phyloP scores from a whole-genome alignment of 2,888 invertebrate species.

The Agriopis leucophaearia region DNA sequence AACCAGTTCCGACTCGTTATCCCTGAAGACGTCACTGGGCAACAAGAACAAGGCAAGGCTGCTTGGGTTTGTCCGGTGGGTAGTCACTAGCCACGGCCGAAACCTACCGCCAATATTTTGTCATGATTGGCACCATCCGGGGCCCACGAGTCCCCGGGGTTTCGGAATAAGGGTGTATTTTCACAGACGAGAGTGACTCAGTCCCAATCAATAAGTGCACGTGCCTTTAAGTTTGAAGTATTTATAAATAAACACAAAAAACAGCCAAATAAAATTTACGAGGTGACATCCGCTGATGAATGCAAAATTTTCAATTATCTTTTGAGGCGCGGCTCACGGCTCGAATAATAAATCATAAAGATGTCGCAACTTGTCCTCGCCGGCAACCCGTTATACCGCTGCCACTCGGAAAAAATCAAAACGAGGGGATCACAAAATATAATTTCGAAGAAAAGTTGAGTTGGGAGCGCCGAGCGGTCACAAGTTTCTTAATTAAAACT shows the following conservation, averaged over 20 bases:
- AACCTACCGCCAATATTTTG: neutral
- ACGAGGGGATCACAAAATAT: conserved; percentile 82
- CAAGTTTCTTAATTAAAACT: conserved; percentile 88
- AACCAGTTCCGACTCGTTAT: neutral
- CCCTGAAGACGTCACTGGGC: neutral
- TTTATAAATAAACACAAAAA: conserved; percentile 29
- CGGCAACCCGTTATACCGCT: conserved; percentile 76
- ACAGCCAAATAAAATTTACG: conserved; percentile 30
- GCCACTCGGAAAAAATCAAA: conserved; percentile 75
- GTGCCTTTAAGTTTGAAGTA: conserved; percentile 39
- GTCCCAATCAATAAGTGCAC: conserved; percentile 31
- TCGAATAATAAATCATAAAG: conserved; percentile 78
- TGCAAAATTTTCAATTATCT: conserved; percentile 70
- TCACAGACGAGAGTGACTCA: neutral
- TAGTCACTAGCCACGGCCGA: neutral
- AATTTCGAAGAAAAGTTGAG: conserved; percentile 85
- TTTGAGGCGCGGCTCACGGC: conserved; percentile 55
- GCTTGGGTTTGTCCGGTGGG: neutral
- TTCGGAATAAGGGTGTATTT: neutral
- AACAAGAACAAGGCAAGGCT: neutral
- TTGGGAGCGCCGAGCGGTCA: conserved; percentile 70
- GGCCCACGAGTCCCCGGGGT: neutral
- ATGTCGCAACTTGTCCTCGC: conserved; percentile 75
- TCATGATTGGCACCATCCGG: neutral
- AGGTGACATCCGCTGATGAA: conserved; percentile 36